Conservation (phyloP, 2,113 vertebrate species). For the Patagioenas fasciata region DNA sequence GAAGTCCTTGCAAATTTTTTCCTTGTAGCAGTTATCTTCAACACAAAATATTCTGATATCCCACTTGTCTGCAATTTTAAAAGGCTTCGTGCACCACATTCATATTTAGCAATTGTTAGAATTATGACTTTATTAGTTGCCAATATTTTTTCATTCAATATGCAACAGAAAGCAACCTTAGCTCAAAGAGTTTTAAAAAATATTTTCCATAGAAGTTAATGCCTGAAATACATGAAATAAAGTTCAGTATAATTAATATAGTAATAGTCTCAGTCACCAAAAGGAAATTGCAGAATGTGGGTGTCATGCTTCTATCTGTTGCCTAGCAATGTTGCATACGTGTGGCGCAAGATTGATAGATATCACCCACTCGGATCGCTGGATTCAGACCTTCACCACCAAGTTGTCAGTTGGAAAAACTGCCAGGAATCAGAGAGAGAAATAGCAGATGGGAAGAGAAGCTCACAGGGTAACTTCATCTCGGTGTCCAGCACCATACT, state of each 20-base stretch:
- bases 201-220: slow-evolving; percentile 12
- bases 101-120: slow-evolving; percentile 13
- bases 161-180: slow-evolving; percentile 35
- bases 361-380: slow-evolving; percentile 73
- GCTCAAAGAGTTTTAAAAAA: slow-evolving; percentile 37
- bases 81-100: background rate
- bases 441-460: slow-evolving; percentile 34
- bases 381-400: slow-evolving; percentile 61
- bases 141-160: slow-evolving; percentile 30
- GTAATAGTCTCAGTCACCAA: slow-evolving; percentile 70
- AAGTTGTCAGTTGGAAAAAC: slow-evolving; percentile 12
- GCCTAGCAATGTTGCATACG: slow-evolving; percentile 71
- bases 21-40: slow-evolving; percentile 14
- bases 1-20: slow-evolving; percentile 1
- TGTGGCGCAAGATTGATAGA: slow-evolving; percentile 69
- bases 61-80: slow-evolving; percentile 31
- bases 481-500: background rate
- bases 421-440: slow-evolving; percentile 14
- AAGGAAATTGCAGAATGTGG: slow-evolving; percentile 70
- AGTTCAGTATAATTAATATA: slow-evolving; percentile 70
- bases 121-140: slow-evolving; percentile 16
- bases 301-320: slow-evolving; percentile 64
- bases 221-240: slow-evolving; percentile 54
- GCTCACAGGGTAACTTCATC: background rate
- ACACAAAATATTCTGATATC: slow-evolving; percentile 39